Percentiles rank a stretch among this genome's conserved stretches.
These are phyloP conservation scores for Mustelus asterias DNA, from an alignment of 2,113 vertebrate species.

Conservation along the genomic window DNA sequence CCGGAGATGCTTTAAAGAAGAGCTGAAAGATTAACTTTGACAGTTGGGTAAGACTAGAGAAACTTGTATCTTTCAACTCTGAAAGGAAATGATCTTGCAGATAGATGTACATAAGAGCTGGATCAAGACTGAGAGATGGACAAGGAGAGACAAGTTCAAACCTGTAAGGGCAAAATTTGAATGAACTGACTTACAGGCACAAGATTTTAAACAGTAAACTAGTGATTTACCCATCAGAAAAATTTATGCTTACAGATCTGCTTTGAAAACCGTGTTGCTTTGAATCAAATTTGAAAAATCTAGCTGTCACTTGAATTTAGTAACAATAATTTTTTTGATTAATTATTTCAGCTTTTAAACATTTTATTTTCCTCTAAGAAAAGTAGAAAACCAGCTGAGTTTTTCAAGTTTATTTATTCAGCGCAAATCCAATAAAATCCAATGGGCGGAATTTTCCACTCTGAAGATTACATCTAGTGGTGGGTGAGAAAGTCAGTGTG, in stretches of 20 bases:
- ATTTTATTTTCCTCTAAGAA: background rate
- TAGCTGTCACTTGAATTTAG: background rate
- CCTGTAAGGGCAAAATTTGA: background rate
- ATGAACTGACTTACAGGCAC: background rate
- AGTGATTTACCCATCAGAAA: too few species aligned
- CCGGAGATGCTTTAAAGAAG: background rate
- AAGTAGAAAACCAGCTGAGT: background rate
- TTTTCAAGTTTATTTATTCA: background rate
- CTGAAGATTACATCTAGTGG: too few species aligned
- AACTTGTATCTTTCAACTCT: background rate
- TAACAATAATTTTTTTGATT: too few species aligned
- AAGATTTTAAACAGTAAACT: background rate
- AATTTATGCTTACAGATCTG: background rate
- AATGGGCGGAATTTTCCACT: too few species aligned
- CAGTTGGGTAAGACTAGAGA: background rate
- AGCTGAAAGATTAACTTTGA: background rate
- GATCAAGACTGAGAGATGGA: background rate
- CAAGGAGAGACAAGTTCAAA: background rate
- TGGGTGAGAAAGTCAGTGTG: too few species aligned
- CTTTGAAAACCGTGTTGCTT: background rate
- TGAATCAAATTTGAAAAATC: background rate
- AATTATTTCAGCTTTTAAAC: background rate
- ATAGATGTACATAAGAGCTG: background rate
- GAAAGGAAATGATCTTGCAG: background rate
- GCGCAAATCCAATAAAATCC: background rate